A percentile compares a stretch with the other conserved stretches of the same genome.
These are phyloP conservation scores for Hoplostethus mediterraneus DNA, from an alignment of 2,797 vertebrate species.

Conservation along the genomic window DNA sequence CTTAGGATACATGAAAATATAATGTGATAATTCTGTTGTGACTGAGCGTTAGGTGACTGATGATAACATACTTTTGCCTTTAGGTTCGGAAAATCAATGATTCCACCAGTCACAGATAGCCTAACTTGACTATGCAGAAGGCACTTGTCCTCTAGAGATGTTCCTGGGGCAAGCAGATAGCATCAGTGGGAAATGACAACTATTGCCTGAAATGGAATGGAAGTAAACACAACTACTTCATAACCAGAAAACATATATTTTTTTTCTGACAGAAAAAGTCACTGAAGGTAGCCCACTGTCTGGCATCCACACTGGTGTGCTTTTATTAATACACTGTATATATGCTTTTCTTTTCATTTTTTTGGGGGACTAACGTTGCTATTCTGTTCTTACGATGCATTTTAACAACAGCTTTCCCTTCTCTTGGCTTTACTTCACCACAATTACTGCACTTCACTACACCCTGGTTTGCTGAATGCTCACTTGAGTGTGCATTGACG, in stretches of 20 bases:
- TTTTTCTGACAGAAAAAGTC: no score
- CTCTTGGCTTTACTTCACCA: neutral
- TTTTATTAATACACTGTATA: neutral
- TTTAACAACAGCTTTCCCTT: neutral
- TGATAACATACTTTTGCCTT: neutral
- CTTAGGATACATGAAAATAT: neutral
- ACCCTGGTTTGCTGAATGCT: neutral
- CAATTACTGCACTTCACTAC: neutral
- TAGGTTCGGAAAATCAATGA: neutral
- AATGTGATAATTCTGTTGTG: neutral
- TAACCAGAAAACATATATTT: neutral
- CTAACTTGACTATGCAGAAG: slow-evolving; percentile 6
- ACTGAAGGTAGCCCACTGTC: neutral
- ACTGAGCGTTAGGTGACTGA: neutral
- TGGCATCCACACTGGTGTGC: neutral
- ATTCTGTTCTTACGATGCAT: neutral
- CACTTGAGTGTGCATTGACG: neutral
- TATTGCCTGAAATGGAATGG: slow-evolving; percentile 2
- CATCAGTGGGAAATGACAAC: slow-evolving; percentile 3
- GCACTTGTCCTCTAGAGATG: neutral
- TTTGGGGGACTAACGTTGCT: neutral
- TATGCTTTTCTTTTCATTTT: neutral
- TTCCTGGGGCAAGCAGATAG: slow-evolving; percentile 5
- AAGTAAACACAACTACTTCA: neutral
- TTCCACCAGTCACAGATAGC: neutral